Evolutionary conservation across 2,113 vertebrate genomes (phyloP), one percentile per base, ranked within the genome.

Genomic region (Candoia aspera): DNA sequence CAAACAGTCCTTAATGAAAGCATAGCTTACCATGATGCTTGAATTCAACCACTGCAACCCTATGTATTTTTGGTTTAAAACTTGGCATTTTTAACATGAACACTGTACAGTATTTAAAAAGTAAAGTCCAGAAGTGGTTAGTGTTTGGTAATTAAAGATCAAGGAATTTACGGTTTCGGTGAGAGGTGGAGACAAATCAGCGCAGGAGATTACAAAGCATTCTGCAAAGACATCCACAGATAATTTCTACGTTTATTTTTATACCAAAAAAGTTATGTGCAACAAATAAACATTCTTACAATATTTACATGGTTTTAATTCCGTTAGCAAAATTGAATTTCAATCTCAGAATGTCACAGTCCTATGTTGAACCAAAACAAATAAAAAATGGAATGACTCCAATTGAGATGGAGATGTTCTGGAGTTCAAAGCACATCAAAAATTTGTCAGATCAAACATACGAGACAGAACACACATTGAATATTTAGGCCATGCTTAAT

Each of bases 211-310:
- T 84, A 85, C 73, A 60, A 60, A 84, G 15, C 57, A 85, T 17
- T 97, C 93, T 94, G 97, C 95, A 95, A 96, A 97, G 95, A 95
- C 95, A 4, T 96, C 95, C 97, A 97, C 97, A 97, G 97, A 95
- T 97, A 95, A 97, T 97, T 95, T 97, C 97, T 97, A 98, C 97
- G 97, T 98, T 98, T 98, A 98, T 98, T 98, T 95, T 97, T 96
- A 97, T 98, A 98, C 97, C 97, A 97, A 98, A 95, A 98, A 97
- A 97, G 95, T 98, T 98, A 97, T 98, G 97, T 98, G 98, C 98
- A 98, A 98, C 98, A 98, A 98, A 97, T 97, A 98, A 97, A 97
- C 96, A 97, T 97, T 98, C 97, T 5, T 98, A 98, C 97, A 98
- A 98, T 92, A 98, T 98, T 98, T 98, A 98, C 98, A 98, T 89